Conservation (phyloP, 1,140 invertebrate species). For the Aphidius gifuensis region DNA sequence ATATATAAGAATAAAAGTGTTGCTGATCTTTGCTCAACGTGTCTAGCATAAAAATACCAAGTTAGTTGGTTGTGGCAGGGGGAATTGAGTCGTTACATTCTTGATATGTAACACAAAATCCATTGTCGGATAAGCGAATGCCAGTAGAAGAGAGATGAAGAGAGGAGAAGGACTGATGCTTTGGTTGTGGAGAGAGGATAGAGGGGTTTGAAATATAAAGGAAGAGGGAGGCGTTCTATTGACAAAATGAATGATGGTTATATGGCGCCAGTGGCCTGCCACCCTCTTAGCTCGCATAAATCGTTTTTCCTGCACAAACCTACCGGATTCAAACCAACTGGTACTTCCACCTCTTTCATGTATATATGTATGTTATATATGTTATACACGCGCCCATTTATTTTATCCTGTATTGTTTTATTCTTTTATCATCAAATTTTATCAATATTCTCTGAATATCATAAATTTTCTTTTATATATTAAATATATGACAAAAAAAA, state of each 20-base stretch:
- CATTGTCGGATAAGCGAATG: constrained; percentile 31
- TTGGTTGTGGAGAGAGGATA: too few species aligned
- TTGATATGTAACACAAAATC: constrained; percentile 37
- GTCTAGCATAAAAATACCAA: too few species aligned
- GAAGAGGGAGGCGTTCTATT: constrained; percentile 35
- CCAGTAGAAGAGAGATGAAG: too few species aligned
- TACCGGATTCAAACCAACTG: constrained; percentile 14
- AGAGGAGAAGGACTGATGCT: background rate
- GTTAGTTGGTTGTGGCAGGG: too few species aligned
- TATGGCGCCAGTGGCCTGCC: constrained; percentile 39
- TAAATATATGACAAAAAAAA: too few species aligned
- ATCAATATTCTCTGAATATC: background rate
- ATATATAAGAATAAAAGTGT: too few species aligned
- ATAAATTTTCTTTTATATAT: background rate
- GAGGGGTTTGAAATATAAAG: background rate
- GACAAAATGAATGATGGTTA: constrained; percentile 50
- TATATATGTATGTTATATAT: background rate
- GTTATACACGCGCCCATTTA: background rate
- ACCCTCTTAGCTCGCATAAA: constrained; percentile 37
- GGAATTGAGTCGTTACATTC: background rate
- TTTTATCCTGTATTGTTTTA: constrained; percentile 8
- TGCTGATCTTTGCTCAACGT: too few species aligned
- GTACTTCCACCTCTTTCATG: constrained; percentile 24
- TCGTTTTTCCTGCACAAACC: constrained; percentile 31
- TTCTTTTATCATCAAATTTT: constrained; percentile 12